Base-by-base conservation (phyloP, 2,888 invertebrate genomes). In the Callosobruchus maculatus region DNA sequence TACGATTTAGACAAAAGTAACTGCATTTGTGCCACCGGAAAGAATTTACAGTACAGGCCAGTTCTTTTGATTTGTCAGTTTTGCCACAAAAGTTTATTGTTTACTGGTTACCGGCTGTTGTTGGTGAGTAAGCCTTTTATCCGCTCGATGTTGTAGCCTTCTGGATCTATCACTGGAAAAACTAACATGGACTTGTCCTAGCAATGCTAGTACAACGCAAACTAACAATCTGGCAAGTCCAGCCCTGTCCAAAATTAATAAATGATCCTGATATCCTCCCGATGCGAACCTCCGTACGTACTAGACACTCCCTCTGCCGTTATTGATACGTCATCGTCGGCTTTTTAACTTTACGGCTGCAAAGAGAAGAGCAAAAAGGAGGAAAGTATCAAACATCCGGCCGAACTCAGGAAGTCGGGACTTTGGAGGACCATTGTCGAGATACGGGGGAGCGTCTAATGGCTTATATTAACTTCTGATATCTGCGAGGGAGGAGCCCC, bases 291-390 rank as follows among this genome's bases (percentile, higher is more conserved):
- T 78, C 78, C 72, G 78, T 77, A 78, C 13, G 7, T 18, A 49
- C 49, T 49, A 49, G 1, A 74, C n/a, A 70, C 68, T 71, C 71
- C 31, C 30, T 71, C 21, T 70, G 22, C 68, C 71, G 73, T 82
- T 83, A 84, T 84, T 84, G 83, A 84, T 82, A 83, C 81, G 82
- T 83, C 83, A 83, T 80, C 79, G 77, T 79, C 74, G 80, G 77
- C 78, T 83, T 83, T 82, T 83, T 82, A 81, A 80, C 75, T 78
- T 79, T 49, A 49, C 71, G 67, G 67, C 30, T 74, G 72, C 71
- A 74, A 74, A 74, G 74, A 74, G 71, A 71, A 71, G 70, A 49
- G 49, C 13, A 49, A 49, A 49, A 49, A 49, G 49, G 49, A 49
- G 75, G 81, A 80, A 83, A 83, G 78, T 78, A 79, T 78, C 79